Evolutionary conservation across 2,797 vertebrate genomes (phyloP).

Genomic region (Phataginus tricuspis): DNA sequence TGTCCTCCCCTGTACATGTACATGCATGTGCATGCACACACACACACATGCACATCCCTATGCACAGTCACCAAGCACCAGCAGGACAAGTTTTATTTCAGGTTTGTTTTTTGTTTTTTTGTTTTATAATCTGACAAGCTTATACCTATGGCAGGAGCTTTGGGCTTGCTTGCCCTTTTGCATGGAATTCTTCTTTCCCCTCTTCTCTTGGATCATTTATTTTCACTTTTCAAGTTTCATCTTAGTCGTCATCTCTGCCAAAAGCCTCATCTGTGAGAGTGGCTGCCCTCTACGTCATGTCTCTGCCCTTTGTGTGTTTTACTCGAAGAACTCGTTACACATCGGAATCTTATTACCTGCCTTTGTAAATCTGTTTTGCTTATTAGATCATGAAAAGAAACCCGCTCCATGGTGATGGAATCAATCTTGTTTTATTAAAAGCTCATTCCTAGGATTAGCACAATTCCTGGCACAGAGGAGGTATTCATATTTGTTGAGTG

Average conservation of each 20-base stretch:
- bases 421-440: conserved; percentile 5
- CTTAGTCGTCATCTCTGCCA: background rate
- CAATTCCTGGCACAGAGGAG: background rate
- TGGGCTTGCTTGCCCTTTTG: background rate
- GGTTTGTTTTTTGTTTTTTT: background rate
- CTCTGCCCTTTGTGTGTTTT: background rate
- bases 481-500: background rate
- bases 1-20: background rate
- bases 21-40: background rate
- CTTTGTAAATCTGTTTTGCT: background rate
- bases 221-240: background rate
- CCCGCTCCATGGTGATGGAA: background rate
- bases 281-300: background rate
- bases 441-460: background rate
- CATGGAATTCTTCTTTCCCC: background rate
- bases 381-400: background rate
- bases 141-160: background rate
- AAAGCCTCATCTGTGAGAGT: background rate
- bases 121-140: background rate
- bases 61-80: background rate
- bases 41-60: background rate
- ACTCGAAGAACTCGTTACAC: background rate
- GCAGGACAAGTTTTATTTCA: background rate
- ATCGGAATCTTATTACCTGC: background rate
- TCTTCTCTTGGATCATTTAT: background rate